A percentile compares a stretch with the other conserved stretches of the same genome.
phyloP scores from a whole-genome alignment of 2,888 invertebrate genomes.

The Orgyia antiqua region DNA sequence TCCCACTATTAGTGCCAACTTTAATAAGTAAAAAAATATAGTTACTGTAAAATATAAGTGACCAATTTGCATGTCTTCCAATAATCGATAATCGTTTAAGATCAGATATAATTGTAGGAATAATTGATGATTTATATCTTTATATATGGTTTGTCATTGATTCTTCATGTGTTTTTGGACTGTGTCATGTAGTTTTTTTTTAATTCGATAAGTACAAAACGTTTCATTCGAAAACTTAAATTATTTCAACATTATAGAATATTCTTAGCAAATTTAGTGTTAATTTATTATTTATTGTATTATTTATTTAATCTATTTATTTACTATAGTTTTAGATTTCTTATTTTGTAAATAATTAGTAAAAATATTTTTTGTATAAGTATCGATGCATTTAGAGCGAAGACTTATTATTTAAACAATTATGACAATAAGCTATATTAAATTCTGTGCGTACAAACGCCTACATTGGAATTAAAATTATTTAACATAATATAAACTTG shows the following conservation, averaged over 20 bases:
- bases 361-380: conserved; percentile 36
- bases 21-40: conserved; percentile 23
- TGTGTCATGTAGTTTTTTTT: no score
- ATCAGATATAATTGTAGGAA: neutral
- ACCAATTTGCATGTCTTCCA: conserved; percentile 43
- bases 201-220: conserved; percentile 28
- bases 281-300: conserved; percentile 34
- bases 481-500: no score
- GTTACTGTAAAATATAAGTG: conserved; percentile 30
- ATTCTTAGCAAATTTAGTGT: conserved; percentile 33
- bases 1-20: conserved; percentile 60
- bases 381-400: conserved; percentile 37
- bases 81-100: conserved; percentile 11
- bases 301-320: conserved; percentile 71
- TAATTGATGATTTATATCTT: conserved; percentile 11
- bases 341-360: conserved; percentile 65
- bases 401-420: conserved; percentile 27
- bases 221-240: conserved; percentile 11
- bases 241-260: conserved; percentile 15
- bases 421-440: conserved; percentile 13
- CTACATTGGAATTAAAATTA: no score
- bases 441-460: conserved; percentile 1
- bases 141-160: no score
- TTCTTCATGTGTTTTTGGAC: no score
- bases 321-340: conserved; percentile 40